Conservation (phyloP, 2,797 vertebrate genomes). For the Limnodromus scolopaceus region DNA sequence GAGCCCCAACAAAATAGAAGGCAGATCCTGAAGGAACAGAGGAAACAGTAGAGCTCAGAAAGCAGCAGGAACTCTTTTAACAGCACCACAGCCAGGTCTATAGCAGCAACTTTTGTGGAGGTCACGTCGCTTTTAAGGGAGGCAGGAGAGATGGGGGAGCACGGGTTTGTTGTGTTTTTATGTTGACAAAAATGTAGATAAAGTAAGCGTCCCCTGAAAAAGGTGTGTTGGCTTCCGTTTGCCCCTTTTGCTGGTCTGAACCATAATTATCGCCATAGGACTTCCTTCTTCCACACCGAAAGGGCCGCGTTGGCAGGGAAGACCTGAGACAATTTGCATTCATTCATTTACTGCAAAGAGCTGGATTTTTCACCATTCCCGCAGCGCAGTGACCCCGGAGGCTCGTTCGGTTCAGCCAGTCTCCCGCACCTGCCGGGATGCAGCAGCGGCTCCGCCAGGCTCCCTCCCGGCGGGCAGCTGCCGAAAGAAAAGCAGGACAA, state of each 20-base stretch:
- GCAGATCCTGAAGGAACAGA: neutral
- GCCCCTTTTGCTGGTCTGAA: neutral
- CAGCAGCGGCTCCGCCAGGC: neutral
- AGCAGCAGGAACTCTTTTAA: neutral
- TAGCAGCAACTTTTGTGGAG: neutral
- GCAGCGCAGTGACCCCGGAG: neutral
- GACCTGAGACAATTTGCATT: neutral
- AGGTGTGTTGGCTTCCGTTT: neutral
- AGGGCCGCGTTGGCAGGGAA: fast-evolving
- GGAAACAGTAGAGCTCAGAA: neutral
- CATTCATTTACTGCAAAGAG: neutral
- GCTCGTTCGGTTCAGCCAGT: fast-evolving
- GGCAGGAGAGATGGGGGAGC: neutral
- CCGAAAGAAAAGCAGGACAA: neutral
- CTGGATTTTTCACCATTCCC: neutral
- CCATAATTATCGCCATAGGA: fast-evolving
- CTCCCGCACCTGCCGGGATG: neutral
- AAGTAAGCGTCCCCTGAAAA: fast-evolving
- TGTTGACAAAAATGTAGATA: neutral
- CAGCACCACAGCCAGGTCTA: neutral
- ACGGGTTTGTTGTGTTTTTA: neutral
- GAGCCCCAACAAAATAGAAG: neutral
- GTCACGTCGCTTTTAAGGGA: neutral
- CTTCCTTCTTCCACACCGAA: neutral
- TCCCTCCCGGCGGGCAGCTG: neutral